Base-by-base conservation (phyloP, 2,888 invertebrate genomes). In the Diaprepes abbreviatus region DNA sequence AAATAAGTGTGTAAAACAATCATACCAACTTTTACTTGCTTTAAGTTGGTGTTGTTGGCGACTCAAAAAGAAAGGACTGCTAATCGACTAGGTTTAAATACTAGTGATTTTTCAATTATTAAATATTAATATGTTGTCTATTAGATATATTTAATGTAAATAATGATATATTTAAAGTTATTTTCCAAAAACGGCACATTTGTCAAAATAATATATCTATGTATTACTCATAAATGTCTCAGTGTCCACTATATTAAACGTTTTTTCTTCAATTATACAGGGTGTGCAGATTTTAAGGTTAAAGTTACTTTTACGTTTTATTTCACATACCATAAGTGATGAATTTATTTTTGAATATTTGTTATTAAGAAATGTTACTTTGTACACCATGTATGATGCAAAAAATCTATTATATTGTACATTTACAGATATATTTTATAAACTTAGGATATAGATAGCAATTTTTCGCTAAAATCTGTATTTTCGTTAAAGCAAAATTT, bases 141-240 rank as follows among this genome's bases (percentile, higher is more conserved):
- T 73, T 76, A 75, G 75, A 74, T 72, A 64, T 70, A 66, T 64
- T 76, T 74, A 73, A 74, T 77, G 76, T 77, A 75, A 74, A 77
- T 77, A 35, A 43, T 48, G 28, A 68, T 63, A 68, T 62, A 70
- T 21, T 70, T 70, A 54, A 70, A 63, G 48, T 71, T 71, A 71
- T 71, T 71, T 71, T 71, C 66, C 28, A 65, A 67, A 43, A 67
- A 45, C 14, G 54, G 43, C 60, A 60, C 52, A 43, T 68, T 63
- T 65, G 40, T 59, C 64, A 55, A 54, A 52, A 19, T 52, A 54
- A 59, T 50, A 58, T 66, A 70, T 66, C 65, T 66, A 60, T 66
- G 66, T 70, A 66, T 33, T 70, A 59, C 38, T 68, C 33, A 38
- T 69, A 63, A 63, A 58, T 64, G 52, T 70, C 50, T 63, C 50